Percentiles rank a stretch among this genome's conserved stretches.
These are phyloP conservation scores for Brachionus rotundiformis DNA, from an alignment of 1,140 invertebrate species.

Conservation along the genomic window DNA sequence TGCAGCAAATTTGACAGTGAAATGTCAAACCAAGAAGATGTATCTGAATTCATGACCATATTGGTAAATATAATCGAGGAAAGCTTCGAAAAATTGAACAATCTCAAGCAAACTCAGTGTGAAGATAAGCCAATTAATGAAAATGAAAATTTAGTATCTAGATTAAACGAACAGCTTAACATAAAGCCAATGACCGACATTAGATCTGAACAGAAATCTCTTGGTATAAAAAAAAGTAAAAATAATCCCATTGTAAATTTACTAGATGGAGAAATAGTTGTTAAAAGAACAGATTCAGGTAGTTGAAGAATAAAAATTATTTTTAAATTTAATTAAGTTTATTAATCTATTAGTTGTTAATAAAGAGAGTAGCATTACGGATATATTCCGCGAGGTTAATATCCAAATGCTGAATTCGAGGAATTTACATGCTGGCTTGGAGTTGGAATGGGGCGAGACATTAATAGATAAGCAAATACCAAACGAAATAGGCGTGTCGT, in stretches of 20 bases:
- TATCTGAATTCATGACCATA: conserved; percentile 47
- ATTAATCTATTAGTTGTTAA: conserved; percentile 55
- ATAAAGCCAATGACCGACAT: neutral
- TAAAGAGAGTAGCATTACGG: conserved; percentile 52
- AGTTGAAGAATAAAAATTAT: conserved; percentile 56
- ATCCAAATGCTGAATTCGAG: conserved; percentile 64
- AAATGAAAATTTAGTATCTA: conserved; percentile 1
- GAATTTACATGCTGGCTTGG: conserved; percentile 65
- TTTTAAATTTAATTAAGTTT: neutral
- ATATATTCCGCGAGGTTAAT: conserved; percentile 66
- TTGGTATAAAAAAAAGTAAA: neutral
- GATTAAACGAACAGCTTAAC: conserved; percentile 10
- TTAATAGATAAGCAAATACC: conserved; percentile 13
- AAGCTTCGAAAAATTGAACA: neutral
- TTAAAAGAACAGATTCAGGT: conserved; percentile 64
- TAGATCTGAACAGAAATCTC: neutral
- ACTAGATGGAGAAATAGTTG: conserved; percentile 66
- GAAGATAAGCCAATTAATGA: neutral
- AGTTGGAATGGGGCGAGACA: conserved; percentile 61
- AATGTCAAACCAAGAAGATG: conserved; percentile 43
- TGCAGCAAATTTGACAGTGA: conserved; percentile 47
- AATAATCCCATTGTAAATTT: conserved; percentile 65
- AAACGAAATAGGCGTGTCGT: neutral
- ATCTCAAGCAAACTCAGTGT: neutral
- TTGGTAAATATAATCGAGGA: conserved; percentile 45